Evolutionary conservation across 30 jellyfish, hydroid and myxozoan species (phyloP), one percentile per base, ranked within the genome.

Genomic region (Morbakka virulenta): DNA sequence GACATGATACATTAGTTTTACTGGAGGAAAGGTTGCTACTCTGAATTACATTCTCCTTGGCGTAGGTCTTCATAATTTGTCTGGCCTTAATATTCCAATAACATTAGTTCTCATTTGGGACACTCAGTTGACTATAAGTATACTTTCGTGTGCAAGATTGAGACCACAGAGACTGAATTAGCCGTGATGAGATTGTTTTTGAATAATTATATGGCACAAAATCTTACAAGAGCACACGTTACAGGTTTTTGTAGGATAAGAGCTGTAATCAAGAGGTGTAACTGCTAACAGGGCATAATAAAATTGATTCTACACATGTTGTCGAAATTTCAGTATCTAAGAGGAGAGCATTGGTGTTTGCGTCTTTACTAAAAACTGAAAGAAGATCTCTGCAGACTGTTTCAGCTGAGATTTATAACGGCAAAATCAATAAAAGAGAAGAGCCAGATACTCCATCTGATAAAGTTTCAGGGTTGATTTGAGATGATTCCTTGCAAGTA

Each of bases 341-440:
- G 31, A 23, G 31, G 6, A 20, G 23, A 6, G 23, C 4, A 3
- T 6, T 53, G 22, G 69, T 12, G 69, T 67, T 65, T 28, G 23
- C 36, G 69, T 13, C 25, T 67, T 2, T 67, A 29, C 79, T 30
- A 67, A 11, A 17, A 67, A 14, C 69, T 22, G 36, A 67, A 67
- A 29, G 79, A 67, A 67, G 79, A 67, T 67, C 69, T 67, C 69
- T 32, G 69, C 79, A 67, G 27, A 26, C 11, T 32, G 69, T 4
- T 29, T 65, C 69, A 67, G 69, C 79, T 32, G 69, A 67, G 14
- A 28, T 32, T 67, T 65, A 63, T 32, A 65, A 32, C 12, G 79
- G 33, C 69, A 67, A 65, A 67, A 67, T 67, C 13, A 33, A 32
- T 28, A 27, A 67, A 33, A 29, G 17, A 32, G 36, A 67, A 22